Base-by-base conservation (phyloP, 2,113 vertebrate genomes). In the Neolamprologus falcicula region DNA sequence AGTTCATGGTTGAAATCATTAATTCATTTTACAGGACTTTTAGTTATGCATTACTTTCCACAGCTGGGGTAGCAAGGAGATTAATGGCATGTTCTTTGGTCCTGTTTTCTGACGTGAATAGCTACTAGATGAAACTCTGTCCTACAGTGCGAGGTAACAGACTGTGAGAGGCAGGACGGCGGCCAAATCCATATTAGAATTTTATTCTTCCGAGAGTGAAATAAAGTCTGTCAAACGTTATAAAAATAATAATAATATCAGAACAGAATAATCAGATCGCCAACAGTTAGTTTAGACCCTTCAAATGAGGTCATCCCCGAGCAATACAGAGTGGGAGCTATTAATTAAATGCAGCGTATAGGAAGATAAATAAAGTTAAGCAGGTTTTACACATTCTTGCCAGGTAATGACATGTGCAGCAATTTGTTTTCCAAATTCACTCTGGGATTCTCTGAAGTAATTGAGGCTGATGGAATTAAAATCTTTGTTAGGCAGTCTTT, bases 1-100 rank as follows among this genome's bases (percentile, higher is more conserved):
- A 97, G 97, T 98, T 98, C 97, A 97, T 98, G 98, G 98, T 97
- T 98, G 97, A 98, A 98, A 97, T 97, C 97, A 97, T 98, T 98
- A 98, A 98, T 99, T 98, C 96, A 97, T 98, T 98, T 98, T 97
- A 98, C 97, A 97, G 96, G 97, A 97, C 96, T 98, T 98, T 98
- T 97, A 98, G 97, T 97, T 98, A 97, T 98, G 97, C 97, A 97
- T 97, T 97, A 96, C 96, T 97, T 97, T 97, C 96, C 95, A 95
- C 96, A 98, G 97, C 97, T 98, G 97, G 95, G 96, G 96, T 97
- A 95, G 95, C 96, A 94, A 91, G 97, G 94, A 97, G 97, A 97
- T 97, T 98, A 97, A 98, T 97, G 95, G 95, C 93, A 95, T 96
- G 95, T 90, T 94, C 93, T 93, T 85, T 89, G 80, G 91, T 90